Conservation (phyloP, 30 jellyfish, hydroid and myxozoan genomes). For the Turritopsis rubra region DNA sequence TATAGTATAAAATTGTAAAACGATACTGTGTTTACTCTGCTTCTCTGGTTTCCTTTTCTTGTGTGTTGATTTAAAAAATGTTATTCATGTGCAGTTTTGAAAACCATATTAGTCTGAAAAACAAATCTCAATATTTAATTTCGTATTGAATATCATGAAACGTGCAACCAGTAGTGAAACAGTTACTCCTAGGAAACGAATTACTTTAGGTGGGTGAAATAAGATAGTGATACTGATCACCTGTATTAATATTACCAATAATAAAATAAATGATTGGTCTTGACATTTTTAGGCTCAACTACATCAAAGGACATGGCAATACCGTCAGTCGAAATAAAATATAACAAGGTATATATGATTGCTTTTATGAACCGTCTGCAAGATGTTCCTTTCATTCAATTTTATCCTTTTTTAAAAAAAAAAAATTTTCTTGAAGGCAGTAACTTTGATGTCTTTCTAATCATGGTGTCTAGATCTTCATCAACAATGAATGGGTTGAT, state of each 20-base stretch:
- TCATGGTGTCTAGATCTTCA: conserved; percentile 30
- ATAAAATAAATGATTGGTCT: too few species aligned
- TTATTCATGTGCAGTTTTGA: background rate
- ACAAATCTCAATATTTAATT: background rate
- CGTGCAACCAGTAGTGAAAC: background rate
- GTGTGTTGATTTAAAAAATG: background rate
- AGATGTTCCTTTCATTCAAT: background rate
- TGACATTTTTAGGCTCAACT: background rate
- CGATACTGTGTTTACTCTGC: background rate
- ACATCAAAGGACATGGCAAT: background rate
- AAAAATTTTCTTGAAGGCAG: too few species aligned
- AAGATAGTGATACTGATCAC: background rate
- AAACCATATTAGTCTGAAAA: background rate
- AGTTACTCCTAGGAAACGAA: background rate
- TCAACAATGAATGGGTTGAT: conserved; percentile 54
- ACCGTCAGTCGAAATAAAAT: background rate
- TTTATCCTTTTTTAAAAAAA: too few species aligned
- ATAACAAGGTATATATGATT: background rate
- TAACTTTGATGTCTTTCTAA: too few species aligned
- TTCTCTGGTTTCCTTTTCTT: background rate
- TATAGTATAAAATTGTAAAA: background rate
- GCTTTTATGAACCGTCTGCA: background rate
- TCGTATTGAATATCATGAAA: background rate
- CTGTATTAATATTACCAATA: background rate
- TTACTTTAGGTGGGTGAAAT: background rate